Base-by-base conservation (phyloP, 1,140 invertebrate species). In the Tetramorium simillimum region DNA sequence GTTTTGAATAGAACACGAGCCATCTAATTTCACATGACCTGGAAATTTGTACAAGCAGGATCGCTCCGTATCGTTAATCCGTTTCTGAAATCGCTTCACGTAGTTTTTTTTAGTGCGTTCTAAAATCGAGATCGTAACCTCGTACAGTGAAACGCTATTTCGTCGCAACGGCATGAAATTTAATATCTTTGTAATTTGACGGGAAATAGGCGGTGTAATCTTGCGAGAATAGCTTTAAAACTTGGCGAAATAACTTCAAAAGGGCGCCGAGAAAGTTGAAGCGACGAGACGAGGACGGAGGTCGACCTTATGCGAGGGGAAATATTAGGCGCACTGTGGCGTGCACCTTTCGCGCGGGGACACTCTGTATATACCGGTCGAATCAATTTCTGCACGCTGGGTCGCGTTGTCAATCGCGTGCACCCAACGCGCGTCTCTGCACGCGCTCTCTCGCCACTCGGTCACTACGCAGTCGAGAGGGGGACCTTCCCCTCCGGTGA, bases 341-440 rank as follows among this genome's bases (percentile, higher is more conserved):
- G 46, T 67, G 28, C 62, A 5, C 14, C 43, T 81, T 24, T 80
- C 43, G 46, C 72, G 49, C 33, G 12, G 72, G 28, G 37, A 70
- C 78, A 81, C 65, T 53, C 63, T 43, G 78, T 81, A 81, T 58
- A 81, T 81, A 43, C n/a, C 65, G 78, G 78, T 81, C 78, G 78
- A 70, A 70, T 81, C 63, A 70, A 81, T 81, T 81, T 81, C 78
- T 81, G 78, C 67, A 37, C 10, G 21, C 24, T 43, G 21, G 40
- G 43, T 51, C 63, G 78, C 40, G 78, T 56, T 81, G 63, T 81
- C 78, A 81, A 81, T 81, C 78, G 78, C 78, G 63, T 81, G 78
- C 63, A 70, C 49, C 49, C 14, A 67, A 21, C 21, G 58, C 58
- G 40, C 43, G 43, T 12, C 9, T 63, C 24, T 28, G 58, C 75